Evolutionary conservation across 2,797 vertebrate genomes (phyloP).

Genomic region (Muraenolepis orangiensis): DNA sequence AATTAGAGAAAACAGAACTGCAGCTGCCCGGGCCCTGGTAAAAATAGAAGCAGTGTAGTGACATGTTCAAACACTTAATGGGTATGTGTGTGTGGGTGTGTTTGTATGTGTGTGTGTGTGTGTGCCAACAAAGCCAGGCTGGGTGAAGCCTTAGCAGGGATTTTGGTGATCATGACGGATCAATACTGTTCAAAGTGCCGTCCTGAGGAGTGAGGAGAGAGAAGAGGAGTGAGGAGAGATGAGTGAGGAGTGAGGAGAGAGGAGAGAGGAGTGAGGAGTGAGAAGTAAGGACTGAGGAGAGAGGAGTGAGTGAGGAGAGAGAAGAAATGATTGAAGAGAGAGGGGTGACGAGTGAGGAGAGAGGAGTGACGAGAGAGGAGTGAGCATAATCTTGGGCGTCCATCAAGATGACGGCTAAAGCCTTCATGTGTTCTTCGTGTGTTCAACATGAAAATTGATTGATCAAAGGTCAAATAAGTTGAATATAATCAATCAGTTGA

Average conservation of each 20-base stretch:
- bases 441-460: neutral
- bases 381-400: conserved; percentile 31
- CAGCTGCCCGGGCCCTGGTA: conserved; percentile 3
- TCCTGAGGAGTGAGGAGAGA: conserved; percentile 9
- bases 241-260: neutral
- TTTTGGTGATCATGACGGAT: conserved; percentile 41
- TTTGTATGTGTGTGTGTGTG: neutral
- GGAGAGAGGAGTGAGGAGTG: conserved; percentile 5
- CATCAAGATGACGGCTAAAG: neutral
- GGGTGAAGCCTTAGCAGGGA: conserved; percentile 27
- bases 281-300: too few relatives aligned
- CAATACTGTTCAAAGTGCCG: conserved; percentile 54
- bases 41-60: conserved; percentile 20
- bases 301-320: too few relatives aligned
- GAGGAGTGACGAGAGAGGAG: too few relatives aligned
- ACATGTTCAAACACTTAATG: conserved; percentile 16
- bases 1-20: neutral
- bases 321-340: too few relatives aligned
- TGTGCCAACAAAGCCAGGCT: conserved; percentile 4
- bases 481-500: neutral
- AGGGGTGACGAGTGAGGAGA: too few relatives aligned
- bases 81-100: conserved; percentile 2
- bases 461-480: neutral
- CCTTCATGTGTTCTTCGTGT: neutral
- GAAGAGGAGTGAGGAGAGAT: conserved; percentile 2